These are phyloP conservation scores for Ylistrum balloti DNA, from an alignment of 1,140 invertebrate genomes.

Conservation along the genomic window DNA sequence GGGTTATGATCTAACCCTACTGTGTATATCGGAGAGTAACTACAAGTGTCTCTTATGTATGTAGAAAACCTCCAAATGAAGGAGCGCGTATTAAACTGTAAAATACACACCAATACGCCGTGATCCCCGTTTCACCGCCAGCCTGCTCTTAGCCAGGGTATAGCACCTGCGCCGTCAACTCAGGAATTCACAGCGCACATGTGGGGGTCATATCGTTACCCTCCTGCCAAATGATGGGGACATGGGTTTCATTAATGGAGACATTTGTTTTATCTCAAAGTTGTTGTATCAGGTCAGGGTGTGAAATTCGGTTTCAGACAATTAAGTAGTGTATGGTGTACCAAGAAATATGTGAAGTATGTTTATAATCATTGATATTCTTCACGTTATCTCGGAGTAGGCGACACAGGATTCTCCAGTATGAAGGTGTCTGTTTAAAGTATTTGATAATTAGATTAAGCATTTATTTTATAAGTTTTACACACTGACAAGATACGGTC, in stretches of 20 bases:
- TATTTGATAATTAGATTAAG: background rate
- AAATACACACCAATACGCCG: background rate
- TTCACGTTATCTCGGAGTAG: background rate
- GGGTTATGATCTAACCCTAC: background rate
- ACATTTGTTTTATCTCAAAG: background rate
- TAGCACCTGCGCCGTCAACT: conserved; percentile 34
- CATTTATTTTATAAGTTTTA: background rate
- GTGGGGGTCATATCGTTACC: background rate
- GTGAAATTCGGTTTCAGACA: background rate
- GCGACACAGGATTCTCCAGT: background rate
- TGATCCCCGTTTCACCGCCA: background rate
- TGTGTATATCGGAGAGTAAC: background rate
- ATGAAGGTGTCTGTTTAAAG: background rate
- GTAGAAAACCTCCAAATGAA: conserved; percentile 3
- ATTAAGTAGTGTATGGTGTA: background rate
- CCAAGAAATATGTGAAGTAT: background rate
- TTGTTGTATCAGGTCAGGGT: background rate
- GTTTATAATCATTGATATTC: background rate
- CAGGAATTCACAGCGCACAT: background rate
- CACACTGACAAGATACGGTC: background rate
- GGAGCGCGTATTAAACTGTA: background rate
- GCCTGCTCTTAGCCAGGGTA: background rate
- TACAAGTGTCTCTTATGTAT: conserved; percentile 13
- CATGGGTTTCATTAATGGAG: background rate
- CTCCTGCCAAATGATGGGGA: conserved; percentile 9